Percentiles rank a stretch among this genome's conserved stretches.
Evolutionary conservation across 2,113 vertebrate genomes (phyloP).

Genomic region (Oreamnos americanus): DNA sequence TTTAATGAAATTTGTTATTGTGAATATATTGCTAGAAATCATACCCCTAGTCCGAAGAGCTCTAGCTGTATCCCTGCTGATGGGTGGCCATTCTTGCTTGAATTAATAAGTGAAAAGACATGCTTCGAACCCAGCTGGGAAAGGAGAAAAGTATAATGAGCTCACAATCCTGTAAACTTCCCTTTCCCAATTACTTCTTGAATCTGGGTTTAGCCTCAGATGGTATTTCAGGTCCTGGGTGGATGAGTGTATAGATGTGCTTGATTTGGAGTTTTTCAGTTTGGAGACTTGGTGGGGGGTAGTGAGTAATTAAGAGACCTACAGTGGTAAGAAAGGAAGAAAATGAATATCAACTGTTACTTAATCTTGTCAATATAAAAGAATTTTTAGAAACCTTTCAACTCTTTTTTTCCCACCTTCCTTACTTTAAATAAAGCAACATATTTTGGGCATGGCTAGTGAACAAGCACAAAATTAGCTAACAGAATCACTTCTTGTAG

Average conservation of each 20-base stretch:
- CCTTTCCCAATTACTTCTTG: not conserved
- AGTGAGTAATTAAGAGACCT: not conserved
- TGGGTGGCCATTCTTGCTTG: not conserved
- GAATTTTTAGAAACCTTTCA: not conserved
- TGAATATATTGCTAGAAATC: not conserved
- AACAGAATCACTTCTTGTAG: not conserved
- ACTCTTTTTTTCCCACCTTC: not conserved
- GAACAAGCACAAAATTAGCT: not conserved
- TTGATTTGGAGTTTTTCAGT: not conserved
- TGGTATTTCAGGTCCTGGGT: not conserved
- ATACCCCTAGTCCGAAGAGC: not conserved
- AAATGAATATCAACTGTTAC: not conserved
- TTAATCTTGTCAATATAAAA: not conserved
- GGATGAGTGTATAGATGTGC: not conserved
- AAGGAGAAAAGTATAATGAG: not conserved
- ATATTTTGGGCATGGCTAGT: not conserved
- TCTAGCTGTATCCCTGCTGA: not conserved
- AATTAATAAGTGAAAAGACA: slow-evolving; percentile 33
- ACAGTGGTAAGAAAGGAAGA: not conserved
- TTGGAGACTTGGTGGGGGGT: not conserved
- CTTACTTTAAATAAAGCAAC: not conserved
- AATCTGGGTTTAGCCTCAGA: not conserved
- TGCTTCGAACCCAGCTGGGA: not conserved
- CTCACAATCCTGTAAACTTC: not conserved
- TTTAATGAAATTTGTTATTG: slow-evolving; percentile 40